These are phyloP conservation scores for Melopsittacus undulatus DNA, from an alignment of 2,797 vertebrate species.

Conservation along the genomic window DNA sequence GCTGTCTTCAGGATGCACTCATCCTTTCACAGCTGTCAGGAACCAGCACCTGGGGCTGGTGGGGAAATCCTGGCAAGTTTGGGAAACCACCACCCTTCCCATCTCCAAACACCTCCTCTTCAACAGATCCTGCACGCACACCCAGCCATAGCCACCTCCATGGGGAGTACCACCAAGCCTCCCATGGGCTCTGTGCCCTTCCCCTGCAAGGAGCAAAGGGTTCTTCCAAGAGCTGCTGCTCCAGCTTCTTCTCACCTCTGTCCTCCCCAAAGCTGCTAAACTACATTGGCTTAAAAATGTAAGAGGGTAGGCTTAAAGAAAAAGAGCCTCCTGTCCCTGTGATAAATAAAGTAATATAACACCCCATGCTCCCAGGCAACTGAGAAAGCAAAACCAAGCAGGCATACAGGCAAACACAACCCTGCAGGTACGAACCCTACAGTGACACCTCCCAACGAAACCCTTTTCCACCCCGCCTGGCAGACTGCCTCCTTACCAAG, in stretches of 20 bases:
- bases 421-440: not conserved
- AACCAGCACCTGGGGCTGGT: not conserved
- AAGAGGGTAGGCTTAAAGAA: not conserved
- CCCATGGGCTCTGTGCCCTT: not conserved
- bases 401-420: fast-evolving
- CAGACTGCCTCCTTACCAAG: conserved; percentile 81
- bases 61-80: not conserved
- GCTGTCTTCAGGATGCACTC: not conserved
- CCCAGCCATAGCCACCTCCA: fast-evolving
- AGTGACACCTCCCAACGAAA: fast-evolving
- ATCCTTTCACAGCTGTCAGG: not conserved
- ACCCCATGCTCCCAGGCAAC: not conserved
- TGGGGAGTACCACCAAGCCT: not conserved
- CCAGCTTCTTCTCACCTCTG: not conserved
- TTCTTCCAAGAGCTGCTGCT: not conserved
- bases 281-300: not conserved
- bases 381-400: not conserved
- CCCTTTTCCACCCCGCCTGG: no score
- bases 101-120: not conserved
- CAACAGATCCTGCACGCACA: fast-evolving
- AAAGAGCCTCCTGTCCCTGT: not conserved
- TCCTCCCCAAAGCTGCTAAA: not conserved
- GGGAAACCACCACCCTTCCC: not conserved
- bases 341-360: not conserved
- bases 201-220: not conserved